A percentile compares a stretch with the other conserved stretches of the same genome.
phyloP scores from a whole-genome alignment of 2,113 vertebrate species.

The Pampusana beccarii region DNA sequence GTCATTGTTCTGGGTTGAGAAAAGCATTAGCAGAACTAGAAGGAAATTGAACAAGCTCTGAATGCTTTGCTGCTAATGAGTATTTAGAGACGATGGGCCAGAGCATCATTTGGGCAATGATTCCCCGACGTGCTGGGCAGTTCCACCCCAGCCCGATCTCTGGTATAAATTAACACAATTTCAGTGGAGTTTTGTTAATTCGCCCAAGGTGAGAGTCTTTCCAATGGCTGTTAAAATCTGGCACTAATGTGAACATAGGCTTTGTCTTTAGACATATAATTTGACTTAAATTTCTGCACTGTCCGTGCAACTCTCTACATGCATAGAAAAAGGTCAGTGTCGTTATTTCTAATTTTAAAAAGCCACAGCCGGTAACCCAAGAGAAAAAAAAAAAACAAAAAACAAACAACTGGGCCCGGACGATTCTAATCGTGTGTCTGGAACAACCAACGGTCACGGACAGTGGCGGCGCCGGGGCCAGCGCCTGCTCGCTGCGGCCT shows the following conservation, averaged over 20 bases:
- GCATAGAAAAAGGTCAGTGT: fast-evolving
- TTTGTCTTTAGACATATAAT: background rate
- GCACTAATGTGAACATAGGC: fast-evolving
- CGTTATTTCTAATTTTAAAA: background rate
- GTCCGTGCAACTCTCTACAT: background rate
- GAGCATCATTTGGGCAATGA: background rate
- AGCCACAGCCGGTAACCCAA: background rate
- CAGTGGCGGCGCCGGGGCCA: too few species aligned
- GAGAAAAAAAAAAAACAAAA: too few species aligned
- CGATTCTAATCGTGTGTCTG: too few species aligned
- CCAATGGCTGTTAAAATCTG: background rate
- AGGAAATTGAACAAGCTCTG: background rate
- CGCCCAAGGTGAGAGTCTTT: background rate
- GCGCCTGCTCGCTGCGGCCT: too few species aligned
- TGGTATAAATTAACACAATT: background rate
- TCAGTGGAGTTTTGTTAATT: background rate
- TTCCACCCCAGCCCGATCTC: background rate
- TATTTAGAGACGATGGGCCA: background rate
- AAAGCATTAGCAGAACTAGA: slow-evolving; percentile 6
- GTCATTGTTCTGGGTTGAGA: slow-evolving; percentile 36
- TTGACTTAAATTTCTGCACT: background rate
- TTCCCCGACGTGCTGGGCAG: background rate
- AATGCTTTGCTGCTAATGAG: background rate
- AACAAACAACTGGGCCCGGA: too few species aligned
- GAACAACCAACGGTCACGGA: too few species aligned